Evolutionary conservation across 2,797 vertebrate genomes (phyloP).

Genomic region (Pygocentrus nattereri): DNA sequence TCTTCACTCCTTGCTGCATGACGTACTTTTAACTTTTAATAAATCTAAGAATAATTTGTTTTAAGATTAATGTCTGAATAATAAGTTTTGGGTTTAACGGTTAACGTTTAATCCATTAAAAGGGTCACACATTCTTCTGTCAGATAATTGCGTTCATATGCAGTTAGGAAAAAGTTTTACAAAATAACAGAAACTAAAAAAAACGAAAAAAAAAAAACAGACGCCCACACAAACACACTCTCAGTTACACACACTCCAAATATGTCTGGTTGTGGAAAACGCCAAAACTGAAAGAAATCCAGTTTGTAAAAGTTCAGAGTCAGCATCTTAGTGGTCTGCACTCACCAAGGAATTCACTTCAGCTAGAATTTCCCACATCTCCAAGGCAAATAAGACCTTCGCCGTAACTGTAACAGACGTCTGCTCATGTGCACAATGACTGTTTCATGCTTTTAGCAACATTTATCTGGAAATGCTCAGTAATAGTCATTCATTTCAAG

Average conservation of each 20-base stretch:
- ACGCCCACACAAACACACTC: slow-evolving; percentile 17
- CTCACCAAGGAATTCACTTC: slow-evolving; percentile 46
- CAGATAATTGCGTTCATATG: slow-evolving; percentile 9
- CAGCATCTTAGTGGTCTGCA: slow-evolving; percentile 53
- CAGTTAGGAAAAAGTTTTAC: background rate
- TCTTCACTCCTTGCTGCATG: background rate
- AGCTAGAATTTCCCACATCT: slow-evolving; percentile 45
- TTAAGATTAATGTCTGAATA: background rate
- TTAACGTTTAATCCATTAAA: background rate
- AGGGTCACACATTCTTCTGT: background rate
- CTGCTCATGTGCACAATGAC: slow-evolving; percentile 23
- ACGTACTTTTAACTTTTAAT: no score
- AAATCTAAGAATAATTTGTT: background rate
- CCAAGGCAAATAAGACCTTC: slow-evolving; percentile 43
- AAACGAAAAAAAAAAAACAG: no score
- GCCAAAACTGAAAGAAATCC: slow-evolving; percentile 60
- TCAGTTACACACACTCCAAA: slow-evolving; percentile 61
- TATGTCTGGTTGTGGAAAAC: slow-evolving; percentile 64
- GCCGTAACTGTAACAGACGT: slow-evolving; percentile 53
- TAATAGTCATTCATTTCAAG: slow-evolving; percentile 15
- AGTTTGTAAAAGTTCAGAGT: slow-evolving; percentile 55
- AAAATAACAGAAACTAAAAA: background rate
- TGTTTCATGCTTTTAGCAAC: slow-evolving; percentile 27
- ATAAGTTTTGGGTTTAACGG: background rate
- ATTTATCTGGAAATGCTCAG: slow-evolving; percentile 13